Evolutionary conservation across 2,797 vertebrate genomes (phyloP), one percentile per base, ranked within the genome.

Genomic region (Myoxocephalus aenaeus): DNA sequence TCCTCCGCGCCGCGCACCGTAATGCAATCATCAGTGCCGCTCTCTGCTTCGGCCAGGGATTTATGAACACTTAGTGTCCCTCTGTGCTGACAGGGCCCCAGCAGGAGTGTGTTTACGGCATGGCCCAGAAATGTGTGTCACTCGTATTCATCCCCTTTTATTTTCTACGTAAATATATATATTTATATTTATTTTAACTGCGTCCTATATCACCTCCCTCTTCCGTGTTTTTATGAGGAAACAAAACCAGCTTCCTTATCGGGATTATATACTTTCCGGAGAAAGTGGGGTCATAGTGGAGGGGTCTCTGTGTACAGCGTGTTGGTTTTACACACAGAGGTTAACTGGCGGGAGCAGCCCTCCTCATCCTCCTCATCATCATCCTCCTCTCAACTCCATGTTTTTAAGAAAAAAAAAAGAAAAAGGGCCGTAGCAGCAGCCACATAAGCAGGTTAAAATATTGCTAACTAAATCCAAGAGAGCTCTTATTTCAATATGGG

Each of bases 401-500:
- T 81, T 84, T 83, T 20, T 10, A 51, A 25, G 11, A 22, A 22
- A 2, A 9, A 82, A 77, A 71, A 40, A 75, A 78, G 73, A 44
- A 14, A 48, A 48, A 48, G 44, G 18, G 44, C 44, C 44, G 17
- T 75, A 34, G 36, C 83, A 68, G 74, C 69, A 36, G 84, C 75
- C 85, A 69, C 79, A 84, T 89, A 92, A 94, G 89, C 89, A 81
- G 89, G 80, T 92, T 93, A 94, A 95, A 94, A 93, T 92, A 94
- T 94, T 91, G 86, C 93, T 87, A 92, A 92, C 87, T 90, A 92
- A 93, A 95, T 92, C 86, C 76, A 75, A 62, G 79, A 80, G 76
- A 87, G 65, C 65, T 92, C 89, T 92, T 90, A 90, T 88, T 89
- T 88, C 86, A 92, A 92, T 93, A 88, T 74, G 75, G 89, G 77